A percentile compares a stretch with the other conserved stretches of the same genome.
Evolutionary conservation across 2,888 invertebrate species (phyloP).

Genomic region (Xanthorhoe designata): DNA sequence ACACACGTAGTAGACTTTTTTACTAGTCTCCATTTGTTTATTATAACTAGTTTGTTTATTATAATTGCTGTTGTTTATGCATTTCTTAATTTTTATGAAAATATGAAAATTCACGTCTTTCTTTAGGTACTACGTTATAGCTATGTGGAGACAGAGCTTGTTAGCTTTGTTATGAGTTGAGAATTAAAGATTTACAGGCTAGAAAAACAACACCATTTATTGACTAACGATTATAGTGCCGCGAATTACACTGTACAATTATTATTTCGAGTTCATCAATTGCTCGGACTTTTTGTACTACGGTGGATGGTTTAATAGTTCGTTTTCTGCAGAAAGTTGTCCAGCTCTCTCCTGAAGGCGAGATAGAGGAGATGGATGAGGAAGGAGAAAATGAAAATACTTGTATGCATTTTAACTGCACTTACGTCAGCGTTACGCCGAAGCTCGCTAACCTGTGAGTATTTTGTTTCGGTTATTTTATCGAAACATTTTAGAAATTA

Average conservation of each 20-base stretch:
- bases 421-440: conserved; percentile 77
- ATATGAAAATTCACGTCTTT: too few relatives aligned
- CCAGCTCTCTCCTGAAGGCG: conserved; percentile 68
- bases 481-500: too few relatives aligned
- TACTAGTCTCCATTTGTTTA: background rate
- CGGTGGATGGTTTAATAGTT: conserved; percentile 7
- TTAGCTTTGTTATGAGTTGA: background rate
- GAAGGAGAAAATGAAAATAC: conserved; percentile 63
- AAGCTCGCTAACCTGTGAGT: conserved; percentile 74
- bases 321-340: conserved; percentile 61
- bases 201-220: background rate
- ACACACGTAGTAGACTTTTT: background rate
- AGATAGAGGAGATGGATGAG: conserved; percentile 71
- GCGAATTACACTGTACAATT: conserved; percentile 36
- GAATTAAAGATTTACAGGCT: background rate
- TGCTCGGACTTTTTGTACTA: conserved; percentile 29
- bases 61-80: background rate
- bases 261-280: conserved; percentile 34
- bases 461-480: background rate
- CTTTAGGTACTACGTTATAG: background rate
- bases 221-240: background rate
- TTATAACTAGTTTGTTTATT: background rate
- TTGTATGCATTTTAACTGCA: conserved; percentile 78
- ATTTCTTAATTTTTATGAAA: background rate
- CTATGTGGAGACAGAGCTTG: background rate